phyloP scores from a whole-genome alignment of 2,797 vertebrate genomes.

The Natrix natrix region DNA sequence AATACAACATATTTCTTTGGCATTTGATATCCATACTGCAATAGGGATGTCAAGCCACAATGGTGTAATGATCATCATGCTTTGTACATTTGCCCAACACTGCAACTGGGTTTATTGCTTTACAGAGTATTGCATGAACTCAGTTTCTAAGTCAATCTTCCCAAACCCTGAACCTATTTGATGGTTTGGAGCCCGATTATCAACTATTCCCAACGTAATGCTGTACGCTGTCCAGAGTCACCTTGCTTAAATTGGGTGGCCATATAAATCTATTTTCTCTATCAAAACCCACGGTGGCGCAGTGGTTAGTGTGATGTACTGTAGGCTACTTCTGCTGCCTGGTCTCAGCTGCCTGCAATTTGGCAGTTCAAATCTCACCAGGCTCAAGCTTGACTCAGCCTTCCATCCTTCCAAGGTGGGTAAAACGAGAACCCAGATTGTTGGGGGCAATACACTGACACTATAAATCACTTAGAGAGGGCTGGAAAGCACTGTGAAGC shows the following conservation, averaged over 20 bases:
- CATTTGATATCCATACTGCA: neutral
- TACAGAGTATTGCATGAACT: neutral
- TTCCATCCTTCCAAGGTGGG: no score
- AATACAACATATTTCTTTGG: neutral
- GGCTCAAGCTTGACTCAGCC: no score
- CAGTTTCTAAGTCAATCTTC: neutral
- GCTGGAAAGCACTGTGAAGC: no score
- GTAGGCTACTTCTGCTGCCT: no score
- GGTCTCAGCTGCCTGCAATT: no score
- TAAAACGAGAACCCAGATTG: no score
- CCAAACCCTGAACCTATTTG: neutral
- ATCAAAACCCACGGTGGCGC: no score
- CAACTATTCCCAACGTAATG: neutral
- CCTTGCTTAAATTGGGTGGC: neutral
- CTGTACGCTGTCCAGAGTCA: neutral
- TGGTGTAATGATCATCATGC: neutral
- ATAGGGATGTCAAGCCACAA: neutral
- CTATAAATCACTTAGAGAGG: no score
- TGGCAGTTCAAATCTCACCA: no score
- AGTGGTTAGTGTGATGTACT: no score
- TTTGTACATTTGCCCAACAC: neutral
- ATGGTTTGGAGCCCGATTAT: neutral
- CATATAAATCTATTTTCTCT: neutral
- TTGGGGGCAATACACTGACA: no score
- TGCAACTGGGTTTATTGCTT: neutral